Evolutionary conservation across 2,113 vertebrate species (phyloP).

Genomic region (Phodopus roborovskii): DNA sequence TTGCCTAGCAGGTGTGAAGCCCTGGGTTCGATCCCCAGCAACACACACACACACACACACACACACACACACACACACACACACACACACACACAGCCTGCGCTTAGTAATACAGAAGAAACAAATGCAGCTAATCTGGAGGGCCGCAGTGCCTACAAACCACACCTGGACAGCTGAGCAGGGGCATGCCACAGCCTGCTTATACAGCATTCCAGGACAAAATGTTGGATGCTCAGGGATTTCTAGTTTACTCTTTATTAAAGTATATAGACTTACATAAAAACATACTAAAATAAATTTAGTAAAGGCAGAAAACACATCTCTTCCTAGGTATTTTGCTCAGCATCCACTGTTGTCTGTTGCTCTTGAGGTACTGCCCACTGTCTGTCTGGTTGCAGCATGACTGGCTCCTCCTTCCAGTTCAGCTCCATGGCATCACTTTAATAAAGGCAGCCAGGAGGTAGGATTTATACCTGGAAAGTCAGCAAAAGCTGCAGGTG

Average conservation of each 20-base stretch:
- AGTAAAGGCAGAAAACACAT: background rate
- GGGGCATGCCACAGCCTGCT: no score
- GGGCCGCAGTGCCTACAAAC: background rate
- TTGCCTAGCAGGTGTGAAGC: background rate
- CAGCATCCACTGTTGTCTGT: background rate
- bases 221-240: background rate
- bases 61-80: background rate
- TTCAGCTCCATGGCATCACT: background rate
- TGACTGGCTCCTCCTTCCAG: no score
- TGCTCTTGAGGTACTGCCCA: background rate
- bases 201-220: background rate
- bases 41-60: background rate
- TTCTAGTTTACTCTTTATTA: background rate
- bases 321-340: background rate
- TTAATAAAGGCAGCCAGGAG: background rate
- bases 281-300: constrained; percentile 1
- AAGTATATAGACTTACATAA: background rate
- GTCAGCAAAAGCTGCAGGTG: background rate
- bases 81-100: background rate
- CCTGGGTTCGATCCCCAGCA: background rate
- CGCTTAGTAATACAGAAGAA: background rate
- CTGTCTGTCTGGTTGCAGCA: background rate
- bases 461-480: background rate
- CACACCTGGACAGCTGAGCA: background rate
- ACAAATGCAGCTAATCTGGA: background rate